Conservation (phyloP, 2,113 vertebrate species). For the Antechinus flavipes region DNA sequence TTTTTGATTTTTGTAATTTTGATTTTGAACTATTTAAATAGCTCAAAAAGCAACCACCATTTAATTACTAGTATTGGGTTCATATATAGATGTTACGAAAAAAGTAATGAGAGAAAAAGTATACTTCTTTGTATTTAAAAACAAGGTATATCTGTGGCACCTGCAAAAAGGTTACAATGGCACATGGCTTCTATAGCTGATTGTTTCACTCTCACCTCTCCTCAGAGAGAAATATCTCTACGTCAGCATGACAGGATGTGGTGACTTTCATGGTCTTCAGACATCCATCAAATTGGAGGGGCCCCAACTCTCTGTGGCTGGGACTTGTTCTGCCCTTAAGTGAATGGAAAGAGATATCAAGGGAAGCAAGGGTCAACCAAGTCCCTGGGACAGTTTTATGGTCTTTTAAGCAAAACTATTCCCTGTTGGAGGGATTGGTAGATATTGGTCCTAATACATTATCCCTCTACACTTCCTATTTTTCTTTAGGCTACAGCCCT, state of each 20-base stretch:
- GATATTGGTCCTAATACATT: background rate
- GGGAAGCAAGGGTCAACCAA: background rate
- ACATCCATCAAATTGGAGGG: background rate
- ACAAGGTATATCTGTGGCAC: background rate
- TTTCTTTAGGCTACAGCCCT: background rate
- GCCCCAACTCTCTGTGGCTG: background rate
- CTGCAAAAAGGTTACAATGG: background rate
- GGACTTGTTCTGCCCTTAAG: background rate
- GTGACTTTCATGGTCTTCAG: background rate
- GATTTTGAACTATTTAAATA: background rate
- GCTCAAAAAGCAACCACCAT: background rate
- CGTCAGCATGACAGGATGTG: background rate
- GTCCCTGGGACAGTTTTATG: background rate
- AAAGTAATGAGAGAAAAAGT: background rate
- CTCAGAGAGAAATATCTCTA: background rate
- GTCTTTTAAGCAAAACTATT: background rate
- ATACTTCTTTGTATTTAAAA: background rate
- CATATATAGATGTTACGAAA: background rate
- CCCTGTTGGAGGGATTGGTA: background rate
- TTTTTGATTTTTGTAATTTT: too few species aligned
- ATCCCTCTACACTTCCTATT: background rate
- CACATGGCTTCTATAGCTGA: background rate
- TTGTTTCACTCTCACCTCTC: background rate
- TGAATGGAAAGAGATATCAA: background rate
- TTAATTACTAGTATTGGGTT: background rate